Evolutionary conservation across 2,888 invertebrate genomes (phyloP).

Genomic region (Ophioninae sp.): DNA sequence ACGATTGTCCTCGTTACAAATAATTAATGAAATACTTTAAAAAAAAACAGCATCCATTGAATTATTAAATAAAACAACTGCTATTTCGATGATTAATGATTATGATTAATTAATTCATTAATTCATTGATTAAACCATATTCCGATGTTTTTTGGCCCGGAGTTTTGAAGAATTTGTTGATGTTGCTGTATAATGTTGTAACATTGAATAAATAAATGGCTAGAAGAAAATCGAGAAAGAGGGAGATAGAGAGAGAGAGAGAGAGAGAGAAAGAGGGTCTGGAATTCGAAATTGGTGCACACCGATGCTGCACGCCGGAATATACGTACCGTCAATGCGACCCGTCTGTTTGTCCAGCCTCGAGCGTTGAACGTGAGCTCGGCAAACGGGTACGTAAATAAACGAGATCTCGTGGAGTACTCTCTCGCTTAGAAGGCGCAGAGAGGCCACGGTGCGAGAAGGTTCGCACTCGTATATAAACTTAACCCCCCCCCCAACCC

Average conservation of each 20-base stretch:
- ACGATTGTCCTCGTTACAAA: too few species aligned
- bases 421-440: slow-evolving; percentile 47
- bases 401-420: slow-evolving; percentile 59
- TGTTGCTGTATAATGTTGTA: too few species aligned
- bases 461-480: slow-evolving; percentile 49
- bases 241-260: slow-evolving; percentile 27
- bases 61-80: too few species aligned
- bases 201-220: not conserved
- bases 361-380: slow-evolving; percentile 56
- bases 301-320: slow-evolving; percentile 39
- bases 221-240: not conserved
- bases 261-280: slow-evolving; percentile 20
- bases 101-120: too few species aligned
- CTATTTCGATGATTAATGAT: too few species aligned
- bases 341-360: slow-evolving; percentile 61
- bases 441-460: slow-evolving; percentile 39
- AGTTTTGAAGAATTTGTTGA: too few species aligned
- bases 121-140: too few species aligned
- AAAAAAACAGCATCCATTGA: too few species aligned
- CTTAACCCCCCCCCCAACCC: slow-evolving; percentile 4
- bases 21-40: too few species aligned
- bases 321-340: slow-evolving; percentile 44
- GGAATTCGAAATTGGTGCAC: slow-evolving; percentile 60
- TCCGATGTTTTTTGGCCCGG: too few species aligned
- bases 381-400: slow-evolving; percentile 63